Evolutionary conservation across 2,113 vertebrate species (phyloP).

Genomic region (Odocoileus hemionus): DNA sequence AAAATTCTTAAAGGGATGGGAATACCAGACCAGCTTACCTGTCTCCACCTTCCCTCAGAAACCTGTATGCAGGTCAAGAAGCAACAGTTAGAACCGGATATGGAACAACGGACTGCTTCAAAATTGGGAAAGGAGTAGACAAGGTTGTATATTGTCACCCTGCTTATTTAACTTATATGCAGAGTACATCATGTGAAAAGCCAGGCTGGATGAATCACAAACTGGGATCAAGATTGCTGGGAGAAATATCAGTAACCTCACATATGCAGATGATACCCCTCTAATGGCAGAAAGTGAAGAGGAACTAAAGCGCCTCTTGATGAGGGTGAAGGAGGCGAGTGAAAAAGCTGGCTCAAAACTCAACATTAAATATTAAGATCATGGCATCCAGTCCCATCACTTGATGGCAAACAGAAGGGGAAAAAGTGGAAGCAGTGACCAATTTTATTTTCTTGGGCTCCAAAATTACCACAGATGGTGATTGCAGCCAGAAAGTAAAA

Average conservation of each 20-base stretch:
- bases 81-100: background rate
- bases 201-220: background rate
- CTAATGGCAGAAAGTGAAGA: background rate
- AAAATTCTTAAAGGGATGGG: background rate
- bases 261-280: background rate
- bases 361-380: background rate
- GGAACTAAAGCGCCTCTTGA: background rate
- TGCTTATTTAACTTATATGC: background rate
- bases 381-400: background rate
- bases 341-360: background rate
- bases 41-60: background rate
- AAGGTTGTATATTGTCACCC: background rate
- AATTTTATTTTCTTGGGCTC: background rate
- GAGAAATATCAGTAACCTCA: background rate
- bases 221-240: background rate
- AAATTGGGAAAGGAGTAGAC: background rate
- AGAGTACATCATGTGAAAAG: background rate
- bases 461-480: background rate
- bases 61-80: background rate
- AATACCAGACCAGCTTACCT: background rate
- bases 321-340: background rate
- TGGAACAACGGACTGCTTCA: background rate
- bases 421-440: background rate
- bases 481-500: background rate
- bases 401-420: background rate